These are phyloP conservation scores for Congeria kusceri DNA, from an alignment of 2,888 invertebrate species.

Conservation along the genomic window DNA sequence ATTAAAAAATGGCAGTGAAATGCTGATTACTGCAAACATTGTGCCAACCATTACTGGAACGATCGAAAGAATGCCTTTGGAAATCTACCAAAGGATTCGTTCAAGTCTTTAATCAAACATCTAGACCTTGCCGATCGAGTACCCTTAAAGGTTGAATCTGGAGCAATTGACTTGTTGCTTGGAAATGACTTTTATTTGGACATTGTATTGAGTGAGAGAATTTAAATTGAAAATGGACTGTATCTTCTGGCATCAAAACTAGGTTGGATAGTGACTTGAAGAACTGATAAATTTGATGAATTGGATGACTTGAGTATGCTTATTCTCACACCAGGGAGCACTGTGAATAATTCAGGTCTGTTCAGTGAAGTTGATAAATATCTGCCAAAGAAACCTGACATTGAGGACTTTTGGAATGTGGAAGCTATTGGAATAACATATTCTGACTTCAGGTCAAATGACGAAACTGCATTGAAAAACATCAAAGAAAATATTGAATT, in stretches of 20 bases:
- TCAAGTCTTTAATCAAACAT: neutral
- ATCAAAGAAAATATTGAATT: neutral
- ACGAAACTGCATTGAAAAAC: conserved; percentile 3
- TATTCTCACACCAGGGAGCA: neutral
- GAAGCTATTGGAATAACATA: neutral
- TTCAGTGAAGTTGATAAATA: neutral
- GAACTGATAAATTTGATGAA: conserved; percentile 5
- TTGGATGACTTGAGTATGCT: conserved; percentile 2
- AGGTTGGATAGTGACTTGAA: conserved; percentile 21
- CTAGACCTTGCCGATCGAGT: conserved; percentile 17
- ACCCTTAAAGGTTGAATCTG: conserved; percentile 3
- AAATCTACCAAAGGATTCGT: neutral
- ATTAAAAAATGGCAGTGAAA: conserved; percentile 20
- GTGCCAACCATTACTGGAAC: conserved; percentile 2
- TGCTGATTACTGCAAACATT: conserved; percentile 4
- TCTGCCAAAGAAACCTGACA: neutral
- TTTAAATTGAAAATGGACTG: conserved; percentile 10
- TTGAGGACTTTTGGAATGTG: conserved; percentile 3
- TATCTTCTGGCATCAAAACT: conserved; percentile 3
- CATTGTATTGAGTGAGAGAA: conserved; percentile 10
- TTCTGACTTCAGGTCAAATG: neutral
- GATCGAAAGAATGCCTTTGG: conserved; percentile 16
- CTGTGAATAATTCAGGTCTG: neutral
- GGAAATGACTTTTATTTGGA: conserved; percentile 28
- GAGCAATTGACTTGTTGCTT: conserved; percentile 9